Percentiles rank a stretch among this genome's conserved stretches.
Conservation (phyloP, 2,888 invertebrate genomes). For the Boloria euphrosyne region DNA sequence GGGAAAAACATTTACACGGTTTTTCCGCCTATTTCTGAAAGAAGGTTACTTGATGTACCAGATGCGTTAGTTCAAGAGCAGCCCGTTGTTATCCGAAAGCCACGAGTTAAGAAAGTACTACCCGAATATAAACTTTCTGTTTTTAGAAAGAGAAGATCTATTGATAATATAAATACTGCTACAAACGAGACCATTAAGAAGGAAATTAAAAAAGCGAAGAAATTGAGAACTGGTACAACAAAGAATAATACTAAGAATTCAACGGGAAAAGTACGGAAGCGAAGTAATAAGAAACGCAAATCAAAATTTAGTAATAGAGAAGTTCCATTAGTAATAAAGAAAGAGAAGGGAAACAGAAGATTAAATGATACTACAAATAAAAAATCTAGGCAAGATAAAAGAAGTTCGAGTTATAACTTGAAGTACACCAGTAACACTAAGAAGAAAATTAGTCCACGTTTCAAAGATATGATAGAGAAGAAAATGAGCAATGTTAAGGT, state of each 20-base stretch:
- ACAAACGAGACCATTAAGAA: background rate
- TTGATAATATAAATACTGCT: background rate
- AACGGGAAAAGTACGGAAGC: background rate
- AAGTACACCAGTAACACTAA: constrained; percentile 16
- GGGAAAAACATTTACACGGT: constrained; percentile 50
- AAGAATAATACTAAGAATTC: background rate
- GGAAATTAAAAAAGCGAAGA: background rate
- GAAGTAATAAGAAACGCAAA: constrained; percentile 14
- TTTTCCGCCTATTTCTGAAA: constrained; percentile 47
- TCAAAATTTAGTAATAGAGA: constrained; percentile 11
- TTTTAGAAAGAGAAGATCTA: constrained; percentile 37
- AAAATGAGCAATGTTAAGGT: constrained; percentile 5
- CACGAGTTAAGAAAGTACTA: constrained; percentile 55
- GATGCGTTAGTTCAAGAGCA: constrained; percentile 52
- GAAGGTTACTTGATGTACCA: constrained; percentile 42
- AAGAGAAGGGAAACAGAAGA: constrained; percentile 2
- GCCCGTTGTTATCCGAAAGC: constrained; percentile 43
- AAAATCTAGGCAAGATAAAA: background rate
- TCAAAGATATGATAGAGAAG: background rate
- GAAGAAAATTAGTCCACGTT: constrained; percentile 1
- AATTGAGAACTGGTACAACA: background rate
- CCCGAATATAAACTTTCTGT: constrained; percentile 28
- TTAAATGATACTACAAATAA: background rate
- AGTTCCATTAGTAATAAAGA: background rate
- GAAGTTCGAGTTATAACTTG: constrained; percentile 3